Conservation (phyloP, 2,113 vertebrate genomes). For the Papio anubis region DNA sequence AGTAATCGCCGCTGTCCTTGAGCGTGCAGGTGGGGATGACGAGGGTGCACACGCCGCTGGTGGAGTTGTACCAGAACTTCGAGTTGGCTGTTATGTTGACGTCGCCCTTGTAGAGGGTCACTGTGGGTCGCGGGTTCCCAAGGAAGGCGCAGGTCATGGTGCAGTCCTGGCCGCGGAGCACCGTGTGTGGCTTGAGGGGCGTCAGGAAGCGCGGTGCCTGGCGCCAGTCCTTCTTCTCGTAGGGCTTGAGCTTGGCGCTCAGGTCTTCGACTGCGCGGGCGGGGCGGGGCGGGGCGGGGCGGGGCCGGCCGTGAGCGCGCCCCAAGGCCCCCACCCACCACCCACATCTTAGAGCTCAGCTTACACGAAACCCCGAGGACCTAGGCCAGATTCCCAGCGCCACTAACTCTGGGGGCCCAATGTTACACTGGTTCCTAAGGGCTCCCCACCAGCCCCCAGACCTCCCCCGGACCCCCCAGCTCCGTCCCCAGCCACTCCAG, state of each 20-base stretch:
- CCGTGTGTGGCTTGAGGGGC: constrained; percentile 75
- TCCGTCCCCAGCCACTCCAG: background rate
- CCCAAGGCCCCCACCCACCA: background rate
- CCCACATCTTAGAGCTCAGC: background rate
- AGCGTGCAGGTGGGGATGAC: constrained; percentile 76
- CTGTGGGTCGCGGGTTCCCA: constrained; percentile 72
- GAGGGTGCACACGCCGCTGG: constrained; percentile 77
- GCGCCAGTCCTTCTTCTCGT: constrained; percentile 61
- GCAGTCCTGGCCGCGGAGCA: constrained; percentile 73
- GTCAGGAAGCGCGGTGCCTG: constrained; percentile 79
- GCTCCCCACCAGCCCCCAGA: too few relatives aligned
- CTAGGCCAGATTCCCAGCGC: background rate
- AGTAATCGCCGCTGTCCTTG: constrained; percentile 78
- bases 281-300: background rate
- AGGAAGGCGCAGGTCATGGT: constrained; percentile 83
- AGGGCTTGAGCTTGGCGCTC: constrained; percentile 66
- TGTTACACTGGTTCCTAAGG: background rate
- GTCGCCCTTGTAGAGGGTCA: constrained; percentile 75
- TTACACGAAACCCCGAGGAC: background rate
- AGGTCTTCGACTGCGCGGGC: background rate
- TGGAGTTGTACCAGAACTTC: constrained; percentile 79
- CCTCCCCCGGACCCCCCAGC: too few relatives aligned
- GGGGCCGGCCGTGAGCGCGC: background rate
- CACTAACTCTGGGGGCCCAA: background rate
- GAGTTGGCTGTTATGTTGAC: constrained; percentile 74